Evolutionary conservation across 2,113 vertebrate species (phyloP), one percentile per base, ranked within the genome.

Genomic region (Hoplias malabaricus): DNA sequence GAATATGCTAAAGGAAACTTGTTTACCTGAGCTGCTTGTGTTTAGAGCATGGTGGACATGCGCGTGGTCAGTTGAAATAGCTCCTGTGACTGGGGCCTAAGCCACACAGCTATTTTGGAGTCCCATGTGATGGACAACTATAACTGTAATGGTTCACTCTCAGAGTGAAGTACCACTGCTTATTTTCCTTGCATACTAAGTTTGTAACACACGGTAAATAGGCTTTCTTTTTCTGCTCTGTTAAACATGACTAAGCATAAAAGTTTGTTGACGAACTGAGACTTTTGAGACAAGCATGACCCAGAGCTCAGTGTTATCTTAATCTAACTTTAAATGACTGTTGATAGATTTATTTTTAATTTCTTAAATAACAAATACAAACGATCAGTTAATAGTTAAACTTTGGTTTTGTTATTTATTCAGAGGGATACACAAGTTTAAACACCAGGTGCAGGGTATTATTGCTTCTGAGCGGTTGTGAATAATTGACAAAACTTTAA

Each of bases 61-160:
- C 33, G n/a, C 29, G 34, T 34, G 59, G 59, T 77, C 25, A 40
- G 80, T 70, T 70, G 57, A 69, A 79, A 76, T 79, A 80, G 81
- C 69, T 79, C 67, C 27, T 33, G 25, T 43, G 77, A 36, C 43
- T 40, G 38, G 43, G 33, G 40, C 66, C 21, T n/a, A 57, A 31
- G 16, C 43, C 77, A 40, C 42, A 4, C 65, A 73, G 62, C 81
- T 84, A 82, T 86, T 84, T 85, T 81, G 34, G 78, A 79, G 57
- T 21, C 59, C 53, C 82, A 87, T 82, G 80, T 84, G 81, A 82
- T 80, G 68, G 65, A 34, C 5, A 59, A 54, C 57, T 67, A 53
- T 76, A 69, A 79, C 67, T 73, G 70, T 66, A 71, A 79, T 73
- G 63, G 43, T 75, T 62, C n/a, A 1, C 72, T 79, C 42, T 27